Evolutionary conservation across 2,113 vertebrate genomes (phyloP).

Genomic region (Scortum barcoo): DNA sequence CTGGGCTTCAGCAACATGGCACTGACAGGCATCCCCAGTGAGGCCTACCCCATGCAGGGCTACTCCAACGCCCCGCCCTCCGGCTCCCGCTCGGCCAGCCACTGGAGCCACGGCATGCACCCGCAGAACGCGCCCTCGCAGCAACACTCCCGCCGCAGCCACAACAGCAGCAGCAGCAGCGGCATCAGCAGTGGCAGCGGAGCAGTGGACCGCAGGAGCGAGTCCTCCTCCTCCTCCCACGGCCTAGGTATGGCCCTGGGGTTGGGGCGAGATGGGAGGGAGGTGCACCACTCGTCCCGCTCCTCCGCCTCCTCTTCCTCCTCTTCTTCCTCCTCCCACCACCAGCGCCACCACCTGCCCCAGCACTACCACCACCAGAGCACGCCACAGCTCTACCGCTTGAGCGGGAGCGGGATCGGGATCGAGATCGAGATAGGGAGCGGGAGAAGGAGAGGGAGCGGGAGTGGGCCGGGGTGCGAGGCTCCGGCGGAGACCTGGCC

Average conservation of each 20-base stretch:
- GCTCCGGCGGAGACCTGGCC: conserved; percentile 78
- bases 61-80: conserved; percentile 84
- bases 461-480: conserved; percentile 83
- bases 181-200: conserved; percentile 45
- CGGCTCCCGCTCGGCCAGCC: conserved; percentile 86
- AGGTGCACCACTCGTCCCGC: conserved; percentile 81
- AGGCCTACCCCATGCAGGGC: conserved; percentile 91
- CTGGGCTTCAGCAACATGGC: conserved; percentile 93
- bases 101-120: conserved; percentile 92
- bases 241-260: conserved; percentile 69
- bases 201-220: conserved; percentile 73
- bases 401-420: conserved; percentile 81
- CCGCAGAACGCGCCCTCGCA: conserved; percentile 80
- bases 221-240: conserved; percentile 77
- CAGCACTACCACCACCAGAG: conserved; percentile 88
- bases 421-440: conserved; percentile 80
- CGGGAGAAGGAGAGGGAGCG: conserved; percentile 84
- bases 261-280: conserved; percentile 73
- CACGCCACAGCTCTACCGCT: conserved; percentile 86
- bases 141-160: conserved; percentile 89
- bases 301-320: conserved; percentile 83
- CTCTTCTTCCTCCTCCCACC: conserved; percentile 82
- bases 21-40: conserved; percentile 89
- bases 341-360: conserved; percentile 83
- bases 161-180: conserved; percentile 77